These are phyloP conservation scores for Lepidonotus clava DNA, from an alignment of 2,888 invertebrate genomes.

Conservation along the genomic window DNA sequence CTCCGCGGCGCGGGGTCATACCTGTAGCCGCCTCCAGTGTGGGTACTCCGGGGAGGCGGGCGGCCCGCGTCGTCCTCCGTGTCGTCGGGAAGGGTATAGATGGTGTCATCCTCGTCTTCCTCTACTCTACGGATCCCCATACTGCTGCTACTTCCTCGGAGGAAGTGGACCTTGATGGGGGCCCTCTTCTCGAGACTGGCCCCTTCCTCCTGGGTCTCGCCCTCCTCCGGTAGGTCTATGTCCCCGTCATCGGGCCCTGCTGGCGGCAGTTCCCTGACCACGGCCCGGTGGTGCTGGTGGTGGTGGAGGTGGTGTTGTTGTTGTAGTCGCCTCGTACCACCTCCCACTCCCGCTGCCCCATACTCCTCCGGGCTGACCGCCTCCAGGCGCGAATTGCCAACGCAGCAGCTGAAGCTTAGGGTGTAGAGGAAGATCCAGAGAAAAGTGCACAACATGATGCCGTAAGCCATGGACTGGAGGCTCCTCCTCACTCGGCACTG, in stretches of 20 bases:
- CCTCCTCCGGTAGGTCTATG: background rate
- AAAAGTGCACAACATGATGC: conserved; percentile 31
- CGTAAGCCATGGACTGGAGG: conserved; percentile 2
- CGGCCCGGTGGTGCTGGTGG: too few relatives aligned
- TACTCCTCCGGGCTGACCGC: background rate
- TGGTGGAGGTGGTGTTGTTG: background rate
- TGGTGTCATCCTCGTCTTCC: conserved; percentile 34
- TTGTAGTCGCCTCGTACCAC: background rate
- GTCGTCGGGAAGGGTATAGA: conserved; percentile 38
- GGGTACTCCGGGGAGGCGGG: background rate
- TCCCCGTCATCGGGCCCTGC: background rate
- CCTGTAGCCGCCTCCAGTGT: background rate
- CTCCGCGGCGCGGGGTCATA: background rate
- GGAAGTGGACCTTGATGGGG: background rate
- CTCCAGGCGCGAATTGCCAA: conserved; percentile 20
- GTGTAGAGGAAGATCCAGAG: conserved; percentile 50
- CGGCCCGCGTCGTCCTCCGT: background rate
- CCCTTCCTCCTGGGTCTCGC: background rate
- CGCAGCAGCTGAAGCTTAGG: conserved; percentile 55
- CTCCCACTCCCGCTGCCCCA: background rate
- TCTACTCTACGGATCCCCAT: background rate
- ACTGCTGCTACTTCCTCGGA: background rate
- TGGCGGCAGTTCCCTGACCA: background rate
- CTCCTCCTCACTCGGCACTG: background rate
- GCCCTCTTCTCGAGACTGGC: background rate